These are phyloP conservation scores for Trichogramma pretiosum DNA, from an alignment of 1,140 invertebrate species.

Conservation along the genomic window DNA sequence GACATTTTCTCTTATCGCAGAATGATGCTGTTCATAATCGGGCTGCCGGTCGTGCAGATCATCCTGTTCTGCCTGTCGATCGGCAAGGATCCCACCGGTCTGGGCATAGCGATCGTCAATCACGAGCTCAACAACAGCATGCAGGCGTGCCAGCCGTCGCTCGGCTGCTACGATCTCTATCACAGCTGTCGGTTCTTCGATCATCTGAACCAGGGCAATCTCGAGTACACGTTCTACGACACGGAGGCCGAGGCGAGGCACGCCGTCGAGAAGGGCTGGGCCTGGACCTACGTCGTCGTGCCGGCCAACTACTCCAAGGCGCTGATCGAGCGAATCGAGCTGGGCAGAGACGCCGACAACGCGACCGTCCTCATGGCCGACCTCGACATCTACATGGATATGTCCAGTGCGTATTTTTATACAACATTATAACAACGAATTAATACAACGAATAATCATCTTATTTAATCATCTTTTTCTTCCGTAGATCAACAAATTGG, in stretches of 20 bases:
- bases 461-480: constrained; percentile 15
- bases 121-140: constrained; percentile 59
- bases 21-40: constrained; percentile 82
- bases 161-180: constrained; percentile 43
- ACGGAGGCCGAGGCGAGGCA: constrained; percentile 51
- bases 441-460: not conserved
- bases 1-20: constrained; percentile 46
- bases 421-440: no score
- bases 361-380: constrained; percentile 64
- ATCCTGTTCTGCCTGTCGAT: constrained; percentile 90
- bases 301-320: constrained; percentile 73
- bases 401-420: constrained; percentile 66
- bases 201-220: constrained; percentile 53
- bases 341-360: constrained; percentile 58
- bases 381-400: constrained; percentile 73
- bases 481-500: constrained; percentile 84
- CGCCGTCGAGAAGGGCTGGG: constrained; percentile 64
- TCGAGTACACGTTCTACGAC: constrained; percentile 48
- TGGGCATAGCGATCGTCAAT: constrained; percentile 80
- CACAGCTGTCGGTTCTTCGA: constrained; percentile 72
- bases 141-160: constrained; percentile 45
- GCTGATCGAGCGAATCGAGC: constrained; percentile 59
- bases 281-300: constrained; percentile 77
- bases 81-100: constrained; percentile 75
- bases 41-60: constrained; percentile 85